Evolutionary conservation across 2,797 vertebrate genomes (phyloP).

Genomic region (Falco rusticolus): DNA sequence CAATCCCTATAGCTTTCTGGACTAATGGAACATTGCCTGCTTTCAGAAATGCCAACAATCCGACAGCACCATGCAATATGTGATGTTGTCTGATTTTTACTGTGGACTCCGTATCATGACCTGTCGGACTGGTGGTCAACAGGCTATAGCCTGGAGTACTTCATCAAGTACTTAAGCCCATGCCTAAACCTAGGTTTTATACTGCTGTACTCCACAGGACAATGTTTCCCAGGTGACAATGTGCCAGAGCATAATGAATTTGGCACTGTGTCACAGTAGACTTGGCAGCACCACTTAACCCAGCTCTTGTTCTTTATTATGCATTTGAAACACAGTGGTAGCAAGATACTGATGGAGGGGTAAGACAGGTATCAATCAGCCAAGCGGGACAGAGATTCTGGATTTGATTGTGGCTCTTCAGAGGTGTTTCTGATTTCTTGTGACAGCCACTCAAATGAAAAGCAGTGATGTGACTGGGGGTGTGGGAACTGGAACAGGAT

Average conservation of each 20-base stretch:
- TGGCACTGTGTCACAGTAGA: neutral
- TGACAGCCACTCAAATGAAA: neutral
- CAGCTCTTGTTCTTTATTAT: neutral
- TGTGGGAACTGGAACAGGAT: accelerated
- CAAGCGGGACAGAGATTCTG: neutral
- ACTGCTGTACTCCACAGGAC: neutral
- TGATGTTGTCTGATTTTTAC: neutral
- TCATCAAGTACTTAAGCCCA: neutral
- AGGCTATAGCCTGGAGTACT: neutral
- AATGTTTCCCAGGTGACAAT: accelerated
- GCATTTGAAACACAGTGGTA: neutral
- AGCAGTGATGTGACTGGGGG: neutral
- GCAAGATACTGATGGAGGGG: neutral
- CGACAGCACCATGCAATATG: neutral
- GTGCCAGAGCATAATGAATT: neutral
- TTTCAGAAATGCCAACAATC: neutral
- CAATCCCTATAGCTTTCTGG: neutral
- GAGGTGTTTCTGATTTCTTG: neutral
- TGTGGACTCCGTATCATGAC: neutral
- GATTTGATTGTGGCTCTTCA: neutral
- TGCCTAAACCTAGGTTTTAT: neutral
- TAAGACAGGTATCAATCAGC: neutral
- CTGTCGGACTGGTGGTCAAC: neutral
- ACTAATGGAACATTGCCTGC: neutral
- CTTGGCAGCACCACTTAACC: neutral